These are phyloP conservation scores for Wiebesia pumilae DNA, from an alignment of 1,140 invertebrate genomes.

Conservation along the genomic window DNA sequence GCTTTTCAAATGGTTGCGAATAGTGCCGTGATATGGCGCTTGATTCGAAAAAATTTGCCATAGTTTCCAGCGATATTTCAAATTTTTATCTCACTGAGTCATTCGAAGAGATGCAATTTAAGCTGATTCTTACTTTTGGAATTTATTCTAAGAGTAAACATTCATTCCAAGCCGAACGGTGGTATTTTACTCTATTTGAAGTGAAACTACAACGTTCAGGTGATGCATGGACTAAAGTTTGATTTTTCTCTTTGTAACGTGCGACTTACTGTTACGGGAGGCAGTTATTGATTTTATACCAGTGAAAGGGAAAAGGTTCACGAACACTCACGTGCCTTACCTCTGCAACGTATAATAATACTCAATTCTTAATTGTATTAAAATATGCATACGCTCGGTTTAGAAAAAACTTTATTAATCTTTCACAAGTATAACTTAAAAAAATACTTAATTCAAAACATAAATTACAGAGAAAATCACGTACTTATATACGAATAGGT, in stretches of 20 bases:
- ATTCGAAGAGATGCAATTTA: neutral
- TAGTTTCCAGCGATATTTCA: neutral
- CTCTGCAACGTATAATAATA: neutral
- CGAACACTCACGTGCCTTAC: neutral
- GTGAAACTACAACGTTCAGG: neutral
- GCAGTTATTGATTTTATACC: neutral
- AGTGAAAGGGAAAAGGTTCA: neutral
- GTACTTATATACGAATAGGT: neutral
- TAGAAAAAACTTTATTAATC: neutral
- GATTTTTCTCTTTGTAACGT: neutral
- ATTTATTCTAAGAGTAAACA: neutral
- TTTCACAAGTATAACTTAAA: neutral
- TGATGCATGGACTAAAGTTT: neutral
- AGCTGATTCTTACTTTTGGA: neutral
- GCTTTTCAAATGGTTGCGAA: neutral
- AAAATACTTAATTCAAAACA: neutral
- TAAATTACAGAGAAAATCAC: neutral
- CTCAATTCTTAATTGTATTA: neutral
- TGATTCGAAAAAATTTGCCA: neutral
- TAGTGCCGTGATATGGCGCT: neutral
- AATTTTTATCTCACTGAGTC: neutral
- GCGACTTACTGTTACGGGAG: neutral
- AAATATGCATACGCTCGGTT: neutral
- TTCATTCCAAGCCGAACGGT: neutral
- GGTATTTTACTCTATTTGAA: neutral